Conservation (phyloP, 2,888 invertebrate species). For the Caenorhabditis virilis region DNA sequence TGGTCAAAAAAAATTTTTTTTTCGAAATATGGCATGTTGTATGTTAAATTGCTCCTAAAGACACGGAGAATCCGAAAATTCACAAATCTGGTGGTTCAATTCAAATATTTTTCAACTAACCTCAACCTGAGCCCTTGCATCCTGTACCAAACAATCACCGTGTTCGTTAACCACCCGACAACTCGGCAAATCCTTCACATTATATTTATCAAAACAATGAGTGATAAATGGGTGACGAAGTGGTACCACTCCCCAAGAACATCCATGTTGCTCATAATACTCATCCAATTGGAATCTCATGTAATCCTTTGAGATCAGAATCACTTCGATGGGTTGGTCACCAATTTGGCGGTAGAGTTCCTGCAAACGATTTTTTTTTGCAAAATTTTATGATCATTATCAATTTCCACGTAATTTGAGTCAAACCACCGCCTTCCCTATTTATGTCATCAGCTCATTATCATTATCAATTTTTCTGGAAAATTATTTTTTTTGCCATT, state of each 20-base stretch:
- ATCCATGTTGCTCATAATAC: slow-evolving; percentile 28
- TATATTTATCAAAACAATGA: slow-evolving; percentile 23
- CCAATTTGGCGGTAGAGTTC: slow-evolving; percentile 28
- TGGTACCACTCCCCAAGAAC: slow-evolving; percentile 27
- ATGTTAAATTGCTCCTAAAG: no score
- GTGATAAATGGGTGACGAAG: slow-evolving; percentile 27
- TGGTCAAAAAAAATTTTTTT: not conserved
- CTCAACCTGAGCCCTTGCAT: slow-evolving; percentile 18
- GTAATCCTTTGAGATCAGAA: slow-evolving; percentile 31
- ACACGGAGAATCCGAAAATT: no score
- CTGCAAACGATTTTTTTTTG: slow-evolving; percentile 12
- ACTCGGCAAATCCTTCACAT: slow-evolving; percentile 23
- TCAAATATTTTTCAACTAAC: no score
- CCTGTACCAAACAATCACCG: slow-evolving; percentile 20
- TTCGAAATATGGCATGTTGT: no score
- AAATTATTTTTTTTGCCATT: no score
- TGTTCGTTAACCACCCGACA: slow-evolving; percentile 31
- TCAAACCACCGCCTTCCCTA: not conserved
- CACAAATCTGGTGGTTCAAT: no score
- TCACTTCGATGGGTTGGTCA: slow-evolving; percentile 31
- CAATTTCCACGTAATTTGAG: not conserved
- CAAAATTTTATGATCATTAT: not conserved
- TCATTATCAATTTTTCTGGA: no score
- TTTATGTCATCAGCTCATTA: no score
- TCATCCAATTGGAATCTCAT: slow-evolving; percentile 34